Evolutionary conservation across 2,888 invertebrate species (phyloP).

Genomic region (Eristalis pertinax): DNA sequence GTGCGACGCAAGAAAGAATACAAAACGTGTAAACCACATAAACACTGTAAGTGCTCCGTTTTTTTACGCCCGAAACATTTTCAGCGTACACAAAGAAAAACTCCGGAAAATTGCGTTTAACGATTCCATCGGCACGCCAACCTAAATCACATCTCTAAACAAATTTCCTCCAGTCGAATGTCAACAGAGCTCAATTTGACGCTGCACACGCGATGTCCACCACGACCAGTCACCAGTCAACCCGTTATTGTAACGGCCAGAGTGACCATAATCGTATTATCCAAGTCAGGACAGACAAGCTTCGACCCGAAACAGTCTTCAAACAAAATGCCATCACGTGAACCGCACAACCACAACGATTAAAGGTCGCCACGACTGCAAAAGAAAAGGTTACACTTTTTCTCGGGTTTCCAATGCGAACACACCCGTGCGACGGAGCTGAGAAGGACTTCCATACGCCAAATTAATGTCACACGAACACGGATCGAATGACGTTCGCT

Average conservation of each 20-base stretch:
- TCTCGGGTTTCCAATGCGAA: slow-evolving; percentile 19
- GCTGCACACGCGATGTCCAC: background rate
- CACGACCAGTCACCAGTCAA: background rate
- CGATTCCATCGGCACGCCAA: slow-evolving; percentile 23
- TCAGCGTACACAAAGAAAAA: background rate
- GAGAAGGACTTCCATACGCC: slow-evolving; percentile 59
- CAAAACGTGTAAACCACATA: background rate
- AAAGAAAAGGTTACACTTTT: slow-evolving; percentile 25
- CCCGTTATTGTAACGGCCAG: background rate
- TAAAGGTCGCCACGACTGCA: slow-evolving; percentile 55
- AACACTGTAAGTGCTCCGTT: background rate
- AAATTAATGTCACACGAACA: slow-evolving; percentile 68
- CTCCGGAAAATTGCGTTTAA: slow-evolving; percentile 1
- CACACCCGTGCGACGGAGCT: slow-evolving; percentile 24
- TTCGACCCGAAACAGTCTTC: slow-evolving; percentile 44
- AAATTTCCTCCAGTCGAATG: background rate
- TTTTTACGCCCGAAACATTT: background rate
- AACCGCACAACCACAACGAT: slow-evolving; percentile 31
- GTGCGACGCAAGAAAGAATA: background rate
- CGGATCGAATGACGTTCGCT: slow-evolving; percentile 35
- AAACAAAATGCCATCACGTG: slow-evolving; percentile 51
- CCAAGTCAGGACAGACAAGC: slow-evolving; percentile 43
- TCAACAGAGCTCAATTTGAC: background rate
- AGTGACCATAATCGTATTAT: slow-evolving; percentile 50
- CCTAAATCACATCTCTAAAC: background rate